Percentiles rank a stretch among this genome's conserved stretches.
Evolutionary conservation across 2,888 invertebrate genomes (phyloP).

Genomic region (Lasioglossum vierecki): DNA sequence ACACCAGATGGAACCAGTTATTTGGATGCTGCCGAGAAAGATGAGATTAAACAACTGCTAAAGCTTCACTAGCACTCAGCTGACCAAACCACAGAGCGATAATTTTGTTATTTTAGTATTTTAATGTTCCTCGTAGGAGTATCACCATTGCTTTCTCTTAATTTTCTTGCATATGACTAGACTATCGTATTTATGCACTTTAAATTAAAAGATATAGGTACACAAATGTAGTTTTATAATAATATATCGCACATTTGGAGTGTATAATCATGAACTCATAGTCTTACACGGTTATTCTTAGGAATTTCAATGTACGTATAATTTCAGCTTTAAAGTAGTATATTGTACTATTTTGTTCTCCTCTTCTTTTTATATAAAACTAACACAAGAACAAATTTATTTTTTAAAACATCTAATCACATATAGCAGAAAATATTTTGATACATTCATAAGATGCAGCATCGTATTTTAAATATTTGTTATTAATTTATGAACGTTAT

Average conservation of each 20-base stretch:
- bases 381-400: conserved; percentile 47
- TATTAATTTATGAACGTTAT: conserved; percentile 67
- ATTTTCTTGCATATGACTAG: conserved; percentile 76
- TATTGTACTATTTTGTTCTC: conserved; percentile 35
- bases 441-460: conserved; percentile 63
- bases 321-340: conserved; percentile 62
- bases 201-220: conserved; percentile 70
- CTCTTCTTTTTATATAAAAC: conserved; percentile 27
- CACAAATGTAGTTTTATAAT: conserved; percentile 70
- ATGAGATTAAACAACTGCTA: conserved; percentile 94
- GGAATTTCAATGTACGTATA: conserved; percentile 56
- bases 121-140: conserved; percentile 80
- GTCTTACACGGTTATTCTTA: conserved; percentile 59
- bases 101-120: conserved; percentile 80
- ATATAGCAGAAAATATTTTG: conserved; percentile 69
- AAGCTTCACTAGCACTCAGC: conserved; percentile 79
- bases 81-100: conserved; percentile 74
- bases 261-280: conserved; percentile 60
- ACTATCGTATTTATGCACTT: conserved; percentile 73
- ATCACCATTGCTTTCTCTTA: conserved; percentile 76
- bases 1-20: conserved; percentile 96
- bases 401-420: conserved; percentile 55
- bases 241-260: conserved; percentile 67
- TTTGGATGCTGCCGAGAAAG: conserved; percentile 95
- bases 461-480: conserved; percentile 59